Evolutionary conservation across 1,140 invertebrate genomes (phyloP), one percentile per base, ranked within the genome.

Genomic region (Sarcophaga peregrina): DNA sequence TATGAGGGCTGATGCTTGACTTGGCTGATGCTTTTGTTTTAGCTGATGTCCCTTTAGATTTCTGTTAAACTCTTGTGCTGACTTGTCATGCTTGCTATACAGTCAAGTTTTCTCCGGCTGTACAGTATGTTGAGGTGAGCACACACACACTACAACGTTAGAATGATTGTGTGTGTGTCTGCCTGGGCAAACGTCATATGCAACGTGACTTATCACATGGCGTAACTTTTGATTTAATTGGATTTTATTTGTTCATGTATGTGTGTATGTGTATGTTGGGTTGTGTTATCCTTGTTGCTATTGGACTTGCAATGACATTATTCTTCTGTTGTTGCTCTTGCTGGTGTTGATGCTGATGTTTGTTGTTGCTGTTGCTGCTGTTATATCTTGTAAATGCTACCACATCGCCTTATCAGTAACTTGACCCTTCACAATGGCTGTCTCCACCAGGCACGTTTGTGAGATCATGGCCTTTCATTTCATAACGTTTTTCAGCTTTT

Each of bases 141-240:
- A 37, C n/a, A n/a, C n/a, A n/a, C n/a, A n/a, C n/a, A n/a, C n/a
- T n/a, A n/a, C n/a, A n/a, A n/a, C n/a, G 6, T 8, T 48, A n/a
- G n/a, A 45, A 5, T 76, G 46, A 8, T 48, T 75, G 8, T 47
- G 1, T 76, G 74, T 48, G 6, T 3, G 4, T 76, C 13, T 50
- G 62, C 20, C 62, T 72, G 8, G 62, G 20, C 17, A 78, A 47
- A 15, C 75, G 75, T 78, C 47, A 78, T 50, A 52, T 78, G 47
- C 75, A 78, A 78, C 75, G 75, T 78, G 75, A 78, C 75, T 78
- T 78, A 78, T 78, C 75, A 78, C 75, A 50, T 78, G 50, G 75
- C 75, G 75, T 78, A 78, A 52, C 75, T 78, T 78, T 78, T 78
- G 75, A 78, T 78, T 78, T 78, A 78, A 78, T 78, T 78, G 75